These are phyloP conservation scores for Pachymerium ferrugineum DNA, from an alignment of 2,888 invertebrate genomes.

Conservation along the genomic window DNA sequence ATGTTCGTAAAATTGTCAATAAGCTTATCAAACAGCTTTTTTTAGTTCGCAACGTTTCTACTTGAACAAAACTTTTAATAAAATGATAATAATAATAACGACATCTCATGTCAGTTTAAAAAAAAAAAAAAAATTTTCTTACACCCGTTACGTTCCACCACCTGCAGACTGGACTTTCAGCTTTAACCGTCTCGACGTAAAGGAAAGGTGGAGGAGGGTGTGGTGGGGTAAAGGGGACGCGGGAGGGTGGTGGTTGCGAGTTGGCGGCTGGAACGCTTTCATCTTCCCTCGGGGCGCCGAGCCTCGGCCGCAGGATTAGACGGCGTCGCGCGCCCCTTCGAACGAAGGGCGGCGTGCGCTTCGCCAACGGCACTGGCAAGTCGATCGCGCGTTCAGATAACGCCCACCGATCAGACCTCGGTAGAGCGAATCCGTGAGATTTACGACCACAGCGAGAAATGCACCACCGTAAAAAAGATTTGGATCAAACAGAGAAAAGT, in stretches of 20 bases:
- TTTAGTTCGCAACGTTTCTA: too few species aligned
- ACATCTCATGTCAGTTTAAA: too few species aligned
- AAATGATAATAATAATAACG: too few species aligned
- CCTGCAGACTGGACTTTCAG: neutral
- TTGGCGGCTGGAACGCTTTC: conserved; percentile 27
- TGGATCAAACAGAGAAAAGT: neutral
- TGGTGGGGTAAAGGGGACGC: neutral
- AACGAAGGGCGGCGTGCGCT: conserved; percentile 19
- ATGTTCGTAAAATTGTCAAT: too few species aligned
- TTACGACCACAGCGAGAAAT: conserved; percentile 5
- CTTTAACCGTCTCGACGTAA: neutral
- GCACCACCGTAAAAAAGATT: neutral
- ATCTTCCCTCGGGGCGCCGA: conserved; percentile 27
- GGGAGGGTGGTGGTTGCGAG: neutral
- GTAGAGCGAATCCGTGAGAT: neutral
- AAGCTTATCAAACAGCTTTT: too few species aligned
- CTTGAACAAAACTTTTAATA: too few species aligned
- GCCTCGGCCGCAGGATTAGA: conserved; percentile 25
- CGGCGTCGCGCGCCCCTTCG: conserved; percentile 25
- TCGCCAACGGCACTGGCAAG: conserved; percentile 5
- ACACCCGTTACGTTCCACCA: too few species aligned
- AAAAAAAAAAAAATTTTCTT: too few species aligned
- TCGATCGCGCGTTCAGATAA: conserved; percentile 27
- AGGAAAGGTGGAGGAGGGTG: neutral
- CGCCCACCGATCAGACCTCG: conserved; percentile 17